Evolutionary conservation across 2,888 invertebrate species (phyloP).

Genomic region (Standfussiana lucernea): DNA sequence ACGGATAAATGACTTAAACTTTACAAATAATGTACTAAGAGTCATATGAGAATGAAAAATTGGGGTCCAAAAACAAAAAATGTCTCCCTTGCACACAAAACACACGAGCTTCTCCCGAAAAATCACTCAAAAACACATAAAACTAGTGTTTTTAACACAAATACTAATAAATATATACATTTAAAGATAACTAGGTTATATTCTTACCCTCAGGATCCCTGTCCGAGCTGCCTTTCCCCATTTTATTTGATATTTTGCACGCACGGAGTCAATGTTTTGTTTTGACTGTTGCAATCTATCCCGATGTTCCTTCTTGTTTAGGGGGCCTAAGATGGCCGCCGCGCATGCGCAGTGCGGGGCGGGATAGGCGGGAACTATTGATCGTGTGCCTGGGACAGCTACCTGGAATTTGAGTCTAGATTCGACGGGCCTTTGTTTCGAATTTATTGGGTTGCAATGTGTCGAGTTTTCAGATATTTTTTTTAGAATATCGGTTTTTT

Average conservation of each 20-base stretch:
- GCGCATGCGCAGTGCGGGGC: constrained; percentile 72
- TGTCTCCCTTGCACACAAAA: background rate
- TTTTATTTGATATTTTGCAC: constrained; percentile 43
- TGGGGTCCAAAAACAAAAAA: background rate
- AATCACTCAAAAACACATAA: background rate
- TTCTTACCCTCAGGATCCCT: constrained; percentile 81
- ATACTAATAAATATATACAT: background rate
- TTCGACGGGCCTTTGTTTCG: constrained; percentile 35
- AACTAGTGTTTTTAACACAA: background rate
- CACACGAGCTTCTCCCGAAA: background rate
- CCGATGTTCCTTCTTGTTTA: constrained; percentile 60
- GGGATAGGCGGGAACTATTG: constrained; percentile 82
- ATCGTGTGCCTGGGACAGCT: constrained; percentile 77
- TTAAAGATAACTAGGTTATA: background rate
- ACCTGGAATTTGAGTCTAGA: constrained; percentile 63
- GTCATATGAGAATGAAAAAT: background rate
- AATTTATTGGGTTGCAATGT: background rate
- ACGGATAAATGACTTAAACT: background rate
- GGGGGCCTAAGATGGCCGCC: constrained; percentile 73
- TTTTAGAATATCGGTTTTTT: background rate
- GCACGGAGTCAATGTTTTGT: constrained; percentile 71
- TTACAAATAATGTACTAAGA: background rate
- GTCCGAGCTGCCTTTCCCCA: constrained; percentile 81
- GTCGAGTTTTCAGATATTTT: too few species aligned
- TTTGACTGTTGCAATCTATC: constrained; percentile 69